Evolutionary conservation across 1,140 invertebrate species (phyloP).

Genomic region (Atta texana): DNA sequence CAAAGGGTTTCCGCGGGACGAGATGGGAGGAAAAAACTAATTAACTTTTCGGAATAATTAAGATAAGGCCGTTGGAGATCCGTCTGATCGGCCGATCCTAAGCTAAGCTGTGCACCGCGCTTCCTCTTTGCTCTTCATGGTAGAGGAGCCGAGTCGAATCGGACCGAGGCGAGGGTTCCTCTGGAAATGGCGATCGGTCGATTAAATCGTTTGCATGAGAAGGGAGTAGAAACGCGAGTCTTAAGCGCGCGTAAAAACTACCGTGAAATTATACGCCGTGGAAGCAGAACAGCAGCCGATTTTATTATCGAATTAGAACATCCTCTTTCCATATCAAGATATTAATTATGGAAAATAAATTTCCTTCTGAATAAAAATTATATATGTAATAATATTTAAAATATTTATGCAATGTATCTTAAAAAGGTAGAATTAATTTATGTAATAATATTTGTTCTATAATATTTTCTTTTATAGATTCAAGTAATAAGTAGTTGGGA

Average conservation of each 20-base stretch:
- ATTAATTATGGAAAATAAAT: conserved; percentile 23
- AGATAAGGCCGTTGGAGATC: conserved; percentile 81
- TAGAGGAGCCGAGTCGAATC: conserved; percentile 66
- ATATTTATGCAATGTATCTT: not conserved
- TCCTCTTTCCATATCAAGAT: not conserved
- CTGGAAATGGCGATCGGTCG: conserved; percentile 75
- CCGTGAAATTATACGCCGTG: conserved; percentile 45
- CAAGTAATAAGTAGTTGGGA: not conserved
- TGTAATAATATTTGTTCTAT: not conserved
- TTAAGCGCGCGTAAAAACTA: conserved; percentile 43
- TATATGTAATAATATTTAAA: not conserved
- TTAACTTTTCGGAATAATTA: conserved; percentile 84
- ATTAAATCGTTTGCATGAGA: conserved; percentile 79
- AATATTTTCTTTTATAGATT: not conserved
- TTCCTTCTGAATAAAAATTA: not conserved
- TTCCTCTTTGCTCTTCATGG: conserved; percentile 66
- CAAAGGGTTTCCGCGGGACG: conserved; percentile 74
- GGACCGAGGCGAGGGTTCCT: conserved; percentile 53
- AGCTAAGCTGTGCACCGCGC: conserved; percentile 28
- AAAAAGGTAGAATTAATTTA: not conserved
- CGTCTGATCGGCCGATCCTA: conserved; percentile 76
- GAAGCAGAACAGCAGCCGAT: conserved; percentile 28
- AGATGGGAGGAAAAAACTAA: conserved; percentile 81
- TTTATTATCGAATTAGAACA: conserved; percentile 47
- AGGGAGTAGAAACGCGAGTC: conserved; percentile 49